Conservation (phyloP, 2,888 invertebrate genomes). For the Poecilobothrus nobilitatus region DNA sequence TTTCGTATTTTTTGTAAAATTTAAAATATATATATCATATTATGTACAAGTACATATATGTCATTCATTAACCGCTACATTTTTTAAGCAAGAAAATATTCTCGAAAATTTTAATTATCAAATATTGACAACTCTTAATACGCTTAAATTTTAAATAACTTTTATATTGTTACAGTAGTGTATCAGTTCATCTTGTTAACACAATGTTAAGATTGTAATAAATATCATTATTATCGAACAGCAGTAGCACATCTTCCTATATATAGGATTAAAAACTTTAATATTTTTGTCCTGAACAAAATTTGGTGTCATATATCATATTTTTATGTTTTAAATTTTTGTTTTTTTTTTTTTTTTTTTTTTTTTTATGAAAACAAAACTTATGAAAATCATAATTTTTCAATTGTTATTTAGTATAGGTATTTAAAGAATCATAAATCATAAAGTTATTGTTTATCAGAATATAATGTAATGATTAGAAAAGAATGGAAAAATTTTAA, state of each 20-base stretch:
- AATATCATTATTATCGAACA: neutral
- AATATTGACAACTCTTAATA: no score
- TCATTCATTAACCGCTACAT: no score
- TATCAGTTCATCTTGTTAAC: neutral
- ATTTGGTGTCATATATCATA: neutral
- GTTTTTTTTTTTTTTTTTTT: neutral
- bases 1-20: no score
- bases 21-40: no score
- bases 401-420: neutral
- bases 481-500: no score
- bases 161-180: no score
- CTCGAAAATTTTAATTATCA: no score
- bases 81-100: no score
- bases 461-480: no score
- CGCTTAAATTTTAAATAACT: no score
- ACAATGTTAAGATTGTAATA: neutral
- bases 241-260: neutral
- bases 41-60: no score
- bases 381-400: neutral
- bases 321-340: neutral
- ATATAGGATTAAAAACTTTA: neutral
- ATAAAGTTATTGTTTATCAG: neutral
- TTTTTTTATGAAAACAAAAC: neutral
- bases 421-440: slow-evolving; percentile 3
- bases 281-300: neutral